These are phyloP conservation scores for Heliconius ethilla DNA, from an alignment of 2,888 invertebrate species.

Conservation along the genomic window DNA sequence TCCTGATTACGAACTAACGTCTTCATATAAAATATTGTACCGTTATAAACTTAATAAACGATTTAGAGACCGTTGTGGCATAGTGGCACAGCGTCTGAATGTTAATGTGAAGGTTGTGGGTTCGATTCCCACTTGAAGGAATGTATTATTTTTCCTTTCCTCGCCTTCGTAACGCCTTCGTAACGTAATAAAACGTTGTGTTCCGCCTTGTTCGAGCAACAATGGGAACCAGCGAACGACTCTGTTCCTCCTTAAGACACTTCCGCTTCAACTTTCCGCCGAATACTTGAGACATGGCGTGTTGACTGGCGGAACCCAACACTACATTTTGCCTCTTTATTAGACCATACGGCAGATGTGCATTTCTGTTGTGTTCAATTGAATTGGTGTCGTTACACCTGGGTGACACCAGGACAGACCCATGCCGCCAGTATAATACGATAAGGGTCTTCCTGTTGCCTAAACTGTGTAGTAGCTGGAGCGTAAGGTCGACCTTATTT, in stretches of 20 bases:
- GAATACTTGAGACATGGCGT: too few species aligned
- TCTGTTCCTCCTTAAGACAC: too few species aligned
- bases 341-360: not conserved
- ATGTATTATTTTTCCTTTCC: not conserved
- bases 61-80: not conserved
- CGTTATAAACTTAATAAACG: not conserved
- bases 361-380: not conserved
- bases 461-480: constrained; percentile 22
- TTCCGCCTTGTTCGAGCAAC: too few species aligned
- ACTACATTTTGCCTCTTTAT: not conserved
- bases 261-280: too few species aligned
- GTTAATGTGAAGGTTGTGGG: not conserved
- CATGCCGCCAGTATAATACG: not conserved
- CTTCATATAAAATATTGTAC: constrained; percentile 21
- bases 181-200: too few species aligned
- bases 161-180: too few species aligned
- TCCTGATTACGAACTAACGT: constrained; percentile 24
- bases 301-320: not conserved
- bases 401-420: not conserved
- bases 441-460: constrained; percentile 7
- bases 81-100: not conserved
- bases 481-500: constrained; percentile 23
- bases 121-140: not conserved
- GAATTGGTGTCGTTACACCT: not conserved
- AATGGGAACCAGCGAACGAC: not conserved